These are phyloP conservation scores for Arion vulgaris DNA, from an alignment of 1,140 invertebrate genomes.

Conservation along the genomic window DNA sequence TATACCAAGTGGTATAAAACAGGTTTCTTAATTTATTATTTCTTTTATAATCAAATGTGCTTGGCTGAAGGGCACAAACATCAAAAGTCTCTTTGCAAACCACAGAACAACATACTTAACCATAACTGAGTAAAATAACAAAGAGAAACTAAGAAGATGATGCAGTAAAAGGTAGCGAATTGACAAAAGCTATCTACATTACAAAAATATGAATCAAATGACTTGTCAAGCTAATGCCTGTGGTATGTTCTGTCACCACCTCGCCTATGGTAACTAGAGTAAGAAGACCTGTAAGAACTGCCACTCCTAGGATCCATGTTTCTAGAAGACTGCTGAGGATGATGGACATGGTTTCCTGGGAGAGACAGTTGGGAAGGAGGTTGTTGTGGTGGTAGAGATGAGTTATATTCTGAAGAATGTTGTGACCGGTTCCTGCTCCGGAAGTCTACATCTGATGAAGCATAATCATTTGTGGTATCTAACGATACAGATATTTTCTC, in stretches of 20 bases:
- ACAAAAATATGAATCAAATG: not conserved
- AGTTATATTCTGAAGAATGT: not conserved
- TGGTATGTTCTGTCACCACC: not conserved
- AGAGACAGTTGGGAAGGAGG: slow-evolving; percentile 39
- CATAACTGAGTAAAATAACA: too few relatives aligned
- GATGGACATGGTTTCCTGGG: not conserved
- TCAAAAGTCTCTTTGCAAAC: too few relatives aligned
- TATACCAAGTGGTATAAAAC: too few relatives aligned
- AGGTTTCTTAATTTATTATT: too few relatives aligned
- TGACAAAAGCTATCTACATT: not conserved
- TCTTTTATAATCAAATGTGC: too few relatives aligned
- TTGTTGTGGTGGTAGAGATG: slow-evolving; percentile 36
- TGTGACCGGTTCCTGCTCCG: not conserved
- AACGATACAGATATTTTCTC: slow-evolving; percentile 1
- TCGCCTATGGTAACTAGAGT: not conserved
- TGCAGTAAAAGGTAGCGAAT: too few relatives aligned
- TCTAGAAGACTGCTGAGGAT: not conserved
- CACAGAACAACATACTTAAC: too few relatives aligned
- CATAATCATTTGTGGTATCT: slow-evolving; percentile 1
- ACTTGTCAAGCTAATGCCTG: not conserved
- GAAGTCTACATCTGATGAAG: slow-evolving; percentile 11
- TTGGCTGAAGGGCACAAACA: too few relatives aligned
- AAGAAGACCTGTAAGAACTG: not conserved
- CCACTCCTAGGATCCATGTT: not conserved
- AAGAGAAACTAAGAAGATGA: too few relatives aligned